Evolutionary conservation across 2,797 vertebrate genomes (phyloP), one percentile per base, ranked within the genome.

Genomic region (Dicrostonyx torquatus): DNA sequence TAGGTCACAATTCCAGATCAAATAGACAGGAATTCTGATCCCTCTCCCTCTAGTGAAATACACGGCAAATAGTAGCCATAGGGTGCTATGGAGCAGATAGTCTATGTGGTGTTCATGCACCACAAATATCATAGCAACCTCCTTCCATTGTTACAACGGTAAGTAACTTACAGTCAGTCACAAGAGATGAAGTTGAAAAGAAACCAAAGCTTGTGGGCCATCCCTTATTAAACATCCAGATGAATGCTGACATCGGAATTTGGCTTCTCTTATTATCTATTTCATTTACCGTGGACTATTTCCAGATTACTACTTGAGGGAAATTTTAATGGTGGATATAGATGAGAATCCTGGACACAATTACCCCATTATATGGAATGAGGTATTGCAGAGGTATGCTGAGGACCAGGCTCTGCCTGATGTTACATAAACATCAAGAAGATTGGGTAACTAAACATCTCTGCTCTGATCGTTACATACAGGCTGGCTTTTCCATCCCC

Each of bases 311-410:
- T 92, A 77, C 86, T 92, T 89, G 62, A 83, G 18, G 68, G 22
- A 62, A 86, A n/a, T 77, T 64, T 80, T 58, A 80, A n/a, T 55
- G 77, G 20, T 86, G 14, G 31, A 86, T 62, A 3, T 22, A 90
- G 34, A 80, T 12, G 79, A 68, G 15, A 96, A 93, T 82, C 37
- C 77, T 12, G 20, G 93, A 85, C 37, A 83, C 22, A 72, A n/a
- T 60, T 77, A 37, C 87, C 20, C 17, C 89, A 24, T 73, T 62
- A 55, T 8, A 14, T 31, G 37, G 1, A 53, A 26, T 43, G 37
- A 73, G 13, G 37, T n/a, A 0, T 29, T 15, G 11, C 60, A 76
- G 11, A 53, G 48, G 31, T 31, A 24, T 48, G 48, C 3, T 88
- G 85, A 48, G 45, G 34, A 84, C 26, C 31, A n/a, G 75, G 40